Evolutionary conservation across 2,888 invertebrate species (phyloP), one percentile per base, ranked within the genome.

Genomic region (Mesorhabditis spiculigera): DNA sequence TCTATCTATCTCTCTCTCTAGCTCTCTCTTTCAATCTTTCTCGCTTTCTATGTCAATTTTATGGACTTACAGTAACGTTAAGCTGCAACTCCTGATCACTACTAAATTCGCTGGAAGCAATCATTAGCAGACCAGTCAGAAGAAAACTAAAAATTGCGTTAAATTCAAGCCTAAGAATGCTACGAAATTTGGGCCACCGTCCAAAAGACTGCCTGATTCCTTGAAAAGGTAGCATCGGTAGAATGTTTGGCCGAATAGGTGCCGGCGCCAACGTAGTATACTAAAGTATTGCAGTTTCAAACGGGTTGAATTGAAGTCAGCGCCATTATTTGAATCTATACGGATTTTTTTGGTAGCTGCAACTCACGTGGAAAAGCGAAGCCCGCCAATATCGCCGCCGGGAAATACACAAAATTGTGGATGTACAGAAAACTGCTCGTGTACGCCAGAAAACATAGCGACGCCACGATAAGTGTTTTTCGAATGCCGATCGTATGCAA

Each of bases 201-300:
- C 58, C 58, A 50, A 50, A 13, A 50, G 58, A 50, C n/a, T 1
- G 58, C 58, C n/a, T 50, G 58, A 3, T 50, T 50, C n/a, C 58
- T 10, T n/a, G 58, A 50, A 3, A 50, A 50, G n/a, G 58, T 50
- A 10, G 58, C 8, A 50, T 50, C n/a, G 58, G 58, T 50, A 10
- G 58, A 50, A n/a, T 50, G 58, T 50, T 50, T 50, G 10, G 58
- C 58, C n/a, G 58, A 50, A 50, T 50, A 50, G 1, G 58, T 50
- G n/a, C 58, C 58, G n/a, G 58, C 58, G n/a, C 58, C 58, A 10
- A 50, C 8, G n/a, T 50, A 50, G 58, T 50, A 50, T 50, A 50
- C 58, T n/a, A n/a, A n/a, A n/a, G n/a, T n/a, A n/a, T n/a, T n/a
- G n/a, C n/a, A n/a, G n/a, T n/a, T n/a, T n/a, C n/a, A n/a, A n/a